phyloP scores from a whole-genome alignment of 2,797 vertebrate species.

The Choloepus didactylus region DNA sequence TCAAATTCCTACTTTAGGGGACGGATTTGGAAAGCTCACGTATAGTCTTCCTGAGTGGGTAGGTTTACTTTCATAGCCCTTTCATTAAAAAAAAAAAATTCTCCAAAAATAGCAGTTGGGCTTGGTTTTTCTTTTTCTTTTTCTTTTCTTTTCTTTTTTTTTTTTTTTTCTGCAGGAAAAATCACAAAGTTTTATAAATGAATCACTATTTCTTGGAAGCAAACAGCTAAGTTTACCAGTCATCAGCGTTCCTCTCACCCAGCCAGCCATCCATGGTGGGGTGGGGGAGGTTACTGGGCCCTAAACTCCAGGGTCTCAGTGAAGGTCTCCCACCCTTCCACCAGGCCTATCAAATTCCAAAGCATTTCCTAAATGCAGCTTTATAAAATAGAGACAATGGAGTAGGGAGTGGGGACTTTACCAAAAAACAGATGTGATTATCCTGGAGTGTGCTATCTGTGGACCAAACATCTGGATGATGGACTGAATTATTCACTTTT shows the following conservation, averaged over 20 bases:
- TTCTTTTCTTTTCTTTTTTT: background rate
- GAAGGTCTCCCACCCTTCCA: background rate
- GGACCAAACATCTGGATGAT: background rate
- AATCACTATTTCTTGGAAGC: slow-evolving; percentile 62
- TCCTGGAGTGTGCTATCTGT: background rate
- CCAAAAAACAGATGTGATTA: slow-evolving; percentile 48
- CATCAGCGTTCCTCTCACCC: background rate
- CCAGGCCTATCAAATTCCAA: slow-evolving; percentile 24
- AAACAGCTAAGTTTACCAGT: slow-evolving; percentile 22
- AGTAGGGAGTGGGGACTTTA: background rate
- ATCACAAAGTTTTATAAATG: slow-evolving; percentile 68
- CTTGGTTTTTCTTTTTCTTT: slow-evolving; percentile 48
- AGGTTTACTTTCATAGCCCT: slow-evolving; percentile 71
- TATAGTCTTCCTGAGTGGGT: slow-evolving; percentile 72
- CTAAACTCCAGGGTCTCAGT: background rate
- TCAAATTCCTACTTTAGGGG: slow-evolving; percentile 81
- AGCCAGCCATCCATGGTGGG: background rate
- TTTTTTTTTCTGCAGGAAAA: slow-evolving; percentile 51
- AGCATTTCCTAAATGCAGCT: slow-evolving; percentile 27
- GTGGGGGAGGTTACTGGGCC: background rate
- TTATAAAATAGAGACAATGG: slow-evolving; percentile 57
- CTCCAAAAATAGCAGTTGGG: slow-evolving; percentile 77
- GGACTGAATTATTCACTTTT: slow-evolving; percentile 19
- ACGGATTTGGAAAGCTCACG: slow-evolving; percentile 80
- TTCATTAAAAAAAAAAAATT: slow-evolving; percentile 69